phyloP scores from a whole-genome alignment of 2,888 invertebrate genomes.

The Metacarcinus magister region DNA sequence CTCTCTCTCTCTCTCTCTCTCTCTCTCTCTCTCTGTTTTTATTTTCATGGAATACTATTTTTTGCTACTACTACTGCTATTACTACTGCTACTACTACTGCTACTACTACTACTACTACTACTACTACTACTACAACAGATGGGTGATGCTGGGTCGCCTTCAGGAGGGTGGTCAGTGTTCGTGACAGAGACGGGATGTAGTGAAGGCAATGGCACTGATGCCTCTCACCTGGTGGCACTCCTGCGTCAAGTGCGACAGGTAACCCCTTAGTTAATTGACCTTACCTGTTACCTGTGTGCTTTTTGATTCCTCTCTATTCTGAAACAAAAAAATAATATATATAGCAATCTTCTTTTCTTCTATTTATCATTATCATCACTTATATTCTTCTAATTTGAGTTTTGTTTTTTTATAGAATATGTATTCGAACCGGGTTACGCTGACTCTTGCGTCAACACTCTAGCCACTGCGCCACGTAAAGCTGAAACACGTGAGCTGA shows the following conservation, averaged over 20 bases:
- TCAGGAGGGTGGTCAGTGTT: neutral
- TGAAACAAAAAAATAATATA: neutral
- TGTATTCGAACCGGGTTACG: too few relatives aligned
- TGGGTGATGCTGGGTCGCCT: neutral
- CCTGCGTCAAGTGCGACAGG: neutral
- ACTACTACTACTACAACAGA: conserved; percentile 29
- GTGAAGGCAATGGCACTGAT: neutral
- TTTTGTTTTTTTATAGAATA: neutral
- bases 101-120: conserved; percentile 43
- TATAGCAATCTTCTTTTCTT: neutral
- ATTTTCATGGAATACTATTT: neutral
- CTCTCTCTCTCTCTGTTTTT: neutral
- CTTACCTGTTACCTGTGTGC: neutral
- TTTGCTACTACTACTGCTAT: neutral
- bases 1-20: neutral
- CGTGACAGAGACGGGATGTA: neutral
- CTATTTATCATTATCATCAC: neutral
- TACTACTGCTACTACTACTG: conserved; percentile 4
- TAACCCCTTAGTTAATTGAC: neutral
- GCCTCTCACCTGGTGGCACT: neutral
- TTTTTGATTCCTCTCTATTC: neutral
- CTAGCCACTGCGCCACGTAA: neutral
- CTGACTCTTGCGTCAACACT: neutral
- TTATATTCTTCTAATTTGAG: too few relatives aligned
- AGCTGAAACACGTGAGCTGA: too few relatives aligned